Percentiles rank a stretch among this genome's conserved stretches.
phyloP scores from a whole-genome alignment of 2,113 vertebrate species.

The Nesogale talazaci region DNA sequence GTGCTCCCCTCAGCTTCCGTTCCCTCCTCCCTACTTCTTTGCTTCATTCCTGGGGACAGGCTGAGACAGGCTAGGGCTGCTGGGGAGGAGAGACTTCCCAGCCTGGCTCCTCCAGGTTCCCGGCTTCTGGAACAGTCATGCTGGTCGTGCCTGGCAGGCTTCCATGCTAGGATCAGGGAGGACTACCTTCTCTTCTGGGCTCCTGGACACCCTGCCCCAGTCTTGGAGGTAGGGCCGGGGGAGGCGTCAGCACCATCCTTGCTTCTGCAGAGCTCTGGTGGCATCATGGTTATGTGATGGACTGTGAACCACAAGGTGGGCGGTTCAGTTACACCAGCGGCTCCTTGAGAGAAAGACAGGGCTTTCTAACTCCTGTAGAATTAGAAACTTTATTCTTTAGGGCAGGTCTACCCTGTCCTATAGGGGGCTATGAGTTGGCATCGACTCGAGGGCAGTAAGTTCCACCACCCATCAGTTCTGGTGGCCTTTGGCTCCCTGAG shows the following conservation, averaged over 20 bases:
- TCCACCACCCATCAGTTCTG: no score
- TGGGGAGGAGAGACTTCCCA: neutral
- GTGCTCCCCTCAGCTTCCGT: no score
- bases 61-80: neutral
- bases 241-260: accelerated
- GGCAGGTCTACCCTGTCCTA: no score
- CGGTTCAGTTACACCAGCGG: no score
- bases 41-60: neutral
- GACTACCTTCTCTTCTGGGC: neutral
- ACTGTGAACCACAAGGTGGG: no score
- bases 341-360: no score
- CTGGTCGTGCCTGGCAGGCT: slow-evolving; percentile 32
- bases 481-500: no score
- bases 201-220: neutral
- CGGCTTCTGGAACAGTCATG: neutral
- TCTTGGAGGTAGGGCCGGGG: neutral
- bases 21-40: neutral
- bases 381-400: no score
- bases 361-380: no score
- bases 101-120: neutral
- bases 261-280: neutral
- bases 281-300: no score
- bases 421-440: no score
- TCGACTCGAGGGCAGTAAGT: no score
- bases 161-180: neutral